These are phyloP conservation scores for Cebidichthys violaceus DNA, from an alignment of 2,113 vertebrate genomes.

Conservation along the genomic window DNA sequence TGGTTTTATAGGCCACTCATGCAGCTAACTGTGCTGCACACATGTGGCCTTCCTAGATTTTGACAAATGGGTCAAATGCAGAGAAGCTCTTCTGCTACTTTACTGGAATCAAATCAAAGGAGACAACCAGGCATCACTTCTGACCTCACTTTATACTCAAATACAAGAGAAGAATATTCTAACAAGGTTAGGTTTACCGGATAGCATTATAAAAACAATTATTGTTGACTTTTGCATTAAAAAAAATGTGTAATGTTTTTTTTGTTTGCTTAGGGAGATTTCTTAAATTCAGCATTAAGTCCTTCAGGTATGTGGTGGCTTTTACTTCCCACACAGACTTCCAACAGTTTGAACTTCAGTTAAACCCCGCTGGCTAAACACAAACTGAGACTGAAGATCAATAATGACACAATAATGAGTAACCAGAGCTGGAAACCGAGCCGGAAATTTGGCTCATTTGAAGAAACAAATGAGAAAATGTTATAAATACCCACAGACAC, in stretches of 20 bases:
- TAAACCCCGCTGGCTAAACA: not conserved
- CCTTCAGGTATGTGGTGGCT: not conserved
- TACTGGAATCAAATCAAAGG: not conserved
- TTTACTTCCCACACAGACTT: not conserved
- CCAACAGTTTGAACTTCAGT: not conserved
- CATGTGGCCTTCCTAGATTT: slow-evolving; percentile 9
- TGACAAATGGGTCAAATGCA: slow-evolving; percentile 32
- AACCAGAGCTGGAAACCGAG: not conserved
- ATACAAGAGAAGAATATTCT: not conserved
- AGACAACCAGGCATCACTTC: not conserved
- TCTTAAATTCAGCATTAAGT: not conserved
- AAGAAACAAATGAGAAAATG: not conserved
- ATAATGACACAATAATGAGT: not conserved
- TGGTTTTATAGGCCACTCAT: not conserved
- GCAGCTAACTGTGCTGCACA: slow-evolving; percentile 2
- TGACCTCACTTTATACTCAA: too few species aligned
- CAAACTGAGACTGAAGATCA: not conserved
- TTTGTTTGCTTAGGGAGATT: not conserved
- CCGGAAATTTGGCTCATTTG: not conserved
- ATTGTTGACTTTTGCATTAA: not conserved
- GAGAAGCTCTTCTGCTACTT: slow-evolving; percentile 4
- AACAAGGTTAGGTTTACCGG: not conserved
- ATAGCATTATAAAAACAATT: not conserved
- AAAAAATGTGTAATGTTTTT: not conserved
- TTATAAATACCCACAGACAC: not conserved